Evolutionary conservation across 2,888 invertebrate genomes (phyloP), one percentile per base, ranked within the genome.

Genomic region (Eilema depressum): DNA sequence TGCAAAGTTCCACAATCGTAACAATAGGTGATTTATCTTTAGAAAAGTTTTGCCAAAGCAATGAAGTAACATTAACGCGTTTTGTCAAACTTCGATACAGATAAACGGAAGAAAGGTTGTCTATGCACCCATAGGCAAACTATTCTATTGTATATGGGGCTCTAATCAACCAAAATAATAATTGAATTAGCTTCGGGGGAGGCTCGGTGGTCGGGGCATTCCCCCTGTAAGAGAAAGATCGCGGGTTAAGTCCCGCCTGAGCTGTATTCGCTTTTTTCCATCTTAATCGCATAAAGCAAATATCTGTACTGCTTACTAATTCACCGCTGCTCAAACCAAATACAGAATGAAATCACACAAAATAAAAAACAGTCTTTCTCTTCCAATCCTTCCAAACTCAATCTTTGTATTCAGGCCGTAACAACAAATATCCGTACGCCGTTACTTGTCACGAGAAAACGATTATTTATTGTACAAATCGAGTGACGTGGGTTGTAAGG

Each of bases 401-500:
- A 64, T 47, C 83, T 82, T 85, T 85, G 80, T 87, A 91, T 90
- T 90, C 90, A 83, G 81, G 77, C 66, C 89, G 86, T 86, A 86
- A 82, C 79, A 84, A 80, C 86, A 86, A 88, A 89, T 87, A 88
- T 87, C 87, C 86, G 85, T 77, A 80, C 75, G 76, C 78, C 77
- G 84, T 77, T 83, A 82, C 84, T 87, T 88, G 89, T 88, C 86
- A 82, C 86, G 79, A 75, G 77, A 78, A 74, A 83, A 86, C 88
- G 87, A 91, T 91, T 90, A 92, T 91, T 91, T 91, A 91, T 88
- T 83, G 85, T 88, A 86, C 85, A 89, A 87, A 91, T 90, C 88
- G 91, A 91, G 89, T 90, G 91, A 91, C 89, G 86, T 76, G 90
- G 91, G 90, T 89, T 80, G 82, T 80, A 85, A 86, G 89, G 89